Base-by-base conservation (phyloP, 1,140 invertebrate species). In the Penaeus vannamei region DNA sequence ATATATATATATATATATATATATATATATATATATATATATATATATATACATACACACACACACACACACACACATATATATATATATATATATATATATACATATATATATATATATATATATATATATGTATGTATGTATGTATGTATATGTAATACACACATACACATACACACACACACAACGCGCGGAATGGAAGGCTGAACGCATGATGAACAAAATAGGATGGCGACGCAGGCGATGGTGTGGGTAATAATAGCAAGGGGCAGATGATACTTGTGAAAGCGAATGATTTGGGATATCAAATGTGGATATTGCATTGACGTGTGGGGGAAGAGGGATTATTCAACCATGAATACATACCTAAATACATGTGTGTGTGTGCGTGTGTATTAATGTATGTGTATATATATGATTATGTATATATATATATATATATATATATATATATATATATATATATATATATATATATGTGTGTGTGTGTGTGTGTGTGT, bases 31-130 rank as follows among this genome's bases (percentile, higher is more conserved):
- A n/a, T 79, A 79, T 79, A 79, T 79, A 79, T 79, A 79, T 79
- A 79, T 79, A 79, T 79, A 29, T 79, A 79, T 79, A 79, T 79
- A 79, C 26, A 79, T 29, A 79, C 26, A 79, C 26, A 79, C 26
- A 79, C 26, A 29, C 26, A 79, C 26, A 29, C 26, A 10, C 26
- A 29, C 7, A 79, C 26, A 79, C 5, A 36, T n/a, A 79, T 29
- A 36, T 29, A 79, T 29, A 79, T 72, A 72, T 72, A 72, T 72
- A 72, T 72, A 72, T 72, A 72, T 72, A 72, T 72, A 69, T 72
- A 72, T 72, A 72, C 23, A 72, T 72, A 72, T 72, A 72, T 46
- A 46, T 46, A 46, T 46, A 46, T 46, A 46, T 46, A 46, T 46
- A 80, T 80, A 80, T 80, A 80, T 80, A 80, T 80, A 80, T 80